Evolutionary conservation across 2,888 invertebrate genomes (phyloP).

Genomic region (Coleophora flavipennella): DNA sequence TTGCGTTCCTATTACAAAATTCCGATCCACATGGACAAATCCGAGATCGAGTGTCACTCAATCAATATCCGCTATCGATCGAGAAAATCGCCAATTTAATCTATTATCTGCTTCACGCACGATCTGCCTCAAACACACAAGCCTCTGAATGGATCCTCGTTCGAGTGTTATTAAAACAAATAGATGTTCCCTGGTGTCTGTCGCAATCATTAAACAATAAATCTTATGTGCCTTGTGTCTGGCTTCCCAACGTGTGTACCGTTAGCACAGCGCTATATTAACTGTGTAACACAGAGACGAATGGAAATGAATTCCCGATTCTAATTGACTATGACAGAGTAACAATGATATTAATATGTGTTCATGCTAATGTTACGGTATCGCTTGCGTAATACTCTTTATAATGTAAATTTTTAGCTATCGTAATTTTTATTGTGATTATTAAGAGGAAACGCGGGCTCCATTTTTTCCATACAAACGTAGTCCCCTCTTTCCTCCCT

Average conservation of each 20-base stretch:
- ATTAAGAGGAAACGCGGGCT: too few species aligned
- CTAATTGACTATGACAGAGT: background rate
- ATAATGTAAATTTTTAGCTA: background rate
- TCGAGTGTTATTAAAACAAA: constrained; percentile 51
- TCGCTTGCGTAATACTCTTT: background rate
- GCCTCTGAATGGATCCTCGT: constrained; percentile 25
- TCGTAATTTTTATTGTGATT: too few species aligned
- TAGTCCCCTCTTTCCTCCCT: too few species aligned
- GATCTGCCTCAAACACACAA: constrained; percentile 2
- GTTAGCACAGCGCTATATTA: background rate
- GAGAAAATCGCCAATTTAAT: constrained; percentile 1
- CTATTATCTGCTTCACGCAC: constrained; percentile 3
- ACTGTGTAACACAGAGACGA: too few species aligned
- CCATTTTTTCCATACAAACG: too few species aligned
- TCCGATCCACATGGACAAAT: too few species aligned
- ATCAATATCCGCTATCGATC: background rate
- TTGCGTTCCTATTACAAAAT: too few species aligned
- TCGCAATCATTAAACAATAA: constrained; percentile 53
- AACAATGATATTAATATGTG: background rate
- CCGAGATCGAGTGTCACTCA: too few species aligned
- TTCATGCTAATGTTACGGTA: background rate
- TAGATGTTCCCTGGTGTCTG: constrained; percentile 38
- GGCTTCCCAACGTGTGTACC: constrained; percentile 23
- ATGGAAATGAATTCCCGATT: background rate
- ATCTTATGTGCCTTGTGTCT: constrained; percentile 28